phyloP scores from a whole-genome alignment of 92 coral and sea anemone genomes.

The Epizoanthus fatuus region DNA sequence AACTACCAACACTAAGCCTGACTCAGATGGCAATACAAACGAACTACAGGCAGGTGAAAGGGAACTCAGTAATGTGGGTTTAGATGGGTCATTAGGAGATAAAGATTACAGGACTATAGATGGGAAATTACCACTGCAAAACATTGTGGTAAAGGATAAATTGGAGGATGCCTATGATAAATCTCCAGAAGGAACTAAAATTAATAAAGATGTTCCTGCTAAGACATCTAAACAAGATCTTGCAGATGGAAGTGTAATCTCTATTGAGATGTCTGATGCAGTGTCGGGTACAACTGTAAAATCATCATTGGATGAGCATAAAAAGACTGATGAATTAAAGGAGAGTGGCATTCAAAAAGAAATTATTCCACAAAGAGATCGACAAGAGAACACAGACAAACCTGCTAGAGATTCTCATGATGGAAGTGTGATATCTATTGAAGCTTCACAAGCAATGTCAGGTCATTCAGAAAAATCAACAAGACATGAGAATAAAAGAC shows the following conservation, averaged over 20 bases:
- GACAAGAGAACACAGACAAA: not conserved
- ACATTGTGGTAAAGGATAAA: not conserved
- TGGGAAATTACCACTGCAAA: no score
- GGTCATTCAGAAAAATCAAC: not conserved
- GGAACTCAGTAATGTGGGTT: not conserved
- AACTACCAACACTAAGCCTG: not conserved
- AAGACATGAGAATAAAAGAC: not conserved
- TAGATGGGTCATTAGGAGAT: not conserved
- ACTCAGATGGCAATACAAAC: not conserved
- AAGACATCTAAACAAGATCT: not conserved
- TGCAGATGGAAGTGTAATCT: slow-evolving; percentile 37
- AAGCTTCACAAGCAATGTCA: not conserved
- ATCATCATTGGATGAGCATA: not conserved
- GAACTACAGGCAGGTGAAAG: not conserved
- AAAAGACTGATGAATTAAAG: not conserved
- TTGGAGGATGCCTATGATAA: not conserved
- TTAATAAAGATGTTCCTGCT: no score
- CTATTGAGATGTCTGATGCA: slow-evolving; percentile 30
- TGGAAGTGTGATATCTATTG: not conserved
- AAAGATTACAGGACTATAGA: not conserved
- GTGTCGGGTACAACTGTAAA: not conserved
- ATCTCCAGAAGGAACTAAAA: not conserved
- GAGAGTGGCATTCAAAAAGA: not conserved
- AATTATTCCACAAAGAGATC: not conserved
- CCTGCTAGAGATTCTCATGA: not conserved